Percentiles rank a stretch among this genome's conserved stretches.
Evolutionary conservation across 2,888 invertebrate species (phyloP).

Genomic region (Plagodis pulveraria): DNA sequence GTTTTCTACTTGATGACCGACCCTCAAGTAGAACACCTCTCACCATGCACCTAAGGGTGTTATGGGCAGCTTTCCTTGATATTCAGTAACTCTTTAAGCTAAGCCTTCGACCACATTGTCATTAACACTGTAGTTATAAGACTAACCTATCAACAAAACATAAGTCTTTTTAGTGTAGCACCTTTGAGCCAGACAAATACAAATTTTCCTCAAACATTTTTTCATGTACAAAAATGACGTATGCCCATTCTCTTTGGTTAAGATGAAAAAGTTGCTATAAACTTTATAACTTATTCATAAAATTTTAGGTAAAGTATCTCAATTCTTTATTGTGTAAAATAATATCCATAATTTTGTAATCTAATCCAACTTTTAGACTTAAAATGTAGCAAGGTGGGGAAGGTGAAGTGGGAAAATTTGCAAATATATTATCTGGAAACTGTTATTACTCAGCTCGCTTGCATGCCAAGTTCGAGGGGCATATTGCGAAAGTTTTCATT

Average conservation of each 20-base stretch:
- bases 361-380: slow-evolving; percentile 51
- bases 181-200: too few species aligned
- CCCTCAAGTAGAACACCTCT: too few species aligned
- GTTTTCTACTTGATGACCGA: too few species aligned
- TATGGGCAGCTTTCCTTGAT: too few species aligned
- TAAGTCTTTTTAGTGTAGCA: too few species aligned
- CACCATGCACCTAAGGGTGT: too few species aligned
- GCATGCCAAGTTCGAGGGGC: slow-evolving; percentile 60
- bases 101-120: too few species aligned
- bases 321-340: slow-evolving; percentile 39
- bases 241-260: slow-evolving; percentile 21
- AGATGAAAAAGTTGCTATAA: slow-evolving; percentile 18
- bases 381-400: slow-evolving; percentile 44
- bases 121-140: too few species aligned
- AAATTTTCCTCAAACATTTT: not conserved
- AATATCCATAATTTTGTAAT: slow-evolving; percentile 43
- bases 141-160: too few species aligned
- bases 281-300: slow-evolving; percentile 27
- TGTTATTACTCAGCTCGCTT: slow-evolving; percentile 63
- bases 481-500: slow-evolving; percentile 80
- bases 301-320: slow-evolving; percentile 26
- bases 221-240: slow-evolving; percentile 12
- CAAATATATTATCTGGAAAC: slow-evolving; percentile 62
- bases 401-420: slow-evolving; percentile 55
- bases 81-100: too few species aligned